Evolutionary conservation across 2,113 vertebrate species (phyloP), one percentile per base, ranked within the genome.

Genomic region (Eubucco bourcierii): DNA sequence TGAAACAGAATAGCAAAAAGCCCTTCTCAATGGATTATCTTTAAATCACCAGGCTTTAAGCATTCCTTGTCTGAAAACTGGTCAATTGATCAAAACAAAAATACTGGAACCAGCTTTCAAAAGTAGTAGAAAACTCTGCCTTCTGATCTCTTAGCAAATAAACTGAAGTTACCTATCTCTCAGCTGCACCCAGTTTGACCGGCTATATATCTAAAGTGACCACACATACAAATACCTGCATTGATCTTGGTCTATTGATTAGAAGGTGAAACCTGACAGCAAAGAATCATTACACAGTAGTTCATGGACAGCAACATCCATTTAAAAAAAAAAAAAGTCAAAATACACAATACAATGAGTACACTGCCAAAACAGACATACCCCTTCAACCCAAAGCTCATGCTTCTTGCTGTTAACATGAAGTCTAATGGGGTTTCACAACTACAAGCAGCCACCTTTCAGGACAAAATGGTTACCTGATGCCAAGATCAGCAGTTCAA

Each of bases 381-480:
- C 3, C 55, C 34, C 52, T 28, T 24, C 2, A 5, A 11, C 56
- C 50, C 60, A 46, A 12, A 1, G 12, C 55, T 39, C 31, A 4
- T 0, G 0, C 9, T 13, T 28, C 5, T 1, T 33, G 50, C 4
- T 52, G 50, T 52, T 20, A 5, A 8, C 21, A 8, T 8, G 24
- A 29, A n/a, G 33, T 18, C 46, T 8, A 58, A 6, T 1, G 24
- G 64, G 76, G 46, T 74, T 71, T 33, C 63, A 14, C 0, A 1
- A 56, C 56, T 61, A 8, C 60, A 39, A 39, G 88, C 59, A 73
- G 60, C 76, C 5, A 12, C 64, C 61, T 28, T 17, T 20, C 19
- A 66, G 71, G 10, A 60, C 59, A 79, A 8, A 81, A 70, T 15
- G 29, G 29, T 31, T 7, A 79, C 78, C 77, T 34, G 37, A 52